Evolutionary conservation across 2,888 invertebrate genomes (phyloP).

Genomic region (Amiota mariae): DNA sequence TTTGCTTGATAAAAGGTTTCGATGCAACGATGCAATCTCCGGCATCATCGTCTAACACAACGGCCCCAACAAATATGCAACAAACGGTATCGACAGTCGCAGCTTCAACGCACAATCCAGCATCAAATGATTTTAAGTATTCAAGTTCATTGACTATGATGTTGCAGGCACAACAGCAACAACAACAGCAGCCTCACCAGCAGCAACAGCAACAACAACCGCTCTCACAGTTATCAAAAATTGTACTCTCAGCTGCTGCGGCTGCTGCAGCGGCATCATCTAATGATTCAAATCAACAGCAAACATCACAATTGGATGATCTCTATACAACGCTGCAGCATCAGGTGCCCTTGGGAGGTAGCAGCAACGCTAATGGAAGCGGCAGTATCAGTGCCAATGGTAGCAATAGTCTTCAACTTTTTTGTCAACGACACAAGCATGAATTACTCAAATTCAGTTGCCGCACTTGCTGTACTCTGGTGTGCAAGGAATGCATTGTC

Average conservation of each 20-base stretch:
- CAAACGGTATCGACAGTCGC: not conserved
- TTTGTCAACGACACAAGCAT: slow-evolving; percentile 91
- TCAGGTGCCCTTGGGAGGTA: slow-evolving; percentile 1
- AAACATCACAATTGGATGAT: slow-evolving; percentile 43
- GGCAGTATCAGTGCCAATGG: not conserved
- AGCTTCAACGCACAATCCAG: slow-evolving; percentile 49
- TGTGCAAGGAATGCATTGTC: slow-evolving; percentile 95
- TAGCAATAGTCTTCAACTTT: slow-evolving; percentile 61
- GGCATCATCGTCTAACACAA: not conserved
- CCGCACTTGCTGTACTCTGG: slow-evolving; percentile 91
- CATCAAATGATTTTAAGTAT: slow-evolving; percentile 66
- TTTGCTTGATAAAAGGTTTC: slow-evolving; percentile 76
- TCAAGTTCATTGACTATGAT: slow-evolving; percentile 70
- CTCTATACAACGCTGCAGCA: slow-evolving; percentile 48
- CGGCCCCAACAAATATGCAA: slow-evolving; percentile 24
- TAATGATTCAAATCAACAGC: slow-evolving; percentile 31
- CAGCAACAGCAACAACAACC: slow-evolving; percentile 54
- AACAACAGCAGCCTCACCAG: slow-evolving; percentile 52
- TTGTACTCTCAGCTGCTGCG: slow-evolving; percentile 61
- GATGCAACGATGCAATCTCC: slow-evolving; percentile 47
- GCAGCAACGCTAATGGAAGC: not conserved
- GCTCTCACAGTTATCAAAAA: slow-evolving; percentile 70
- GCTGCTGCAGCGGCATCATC: slow-evolving; percentile 47
- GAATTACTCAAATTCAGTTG: slow-evolving; percentile 95
- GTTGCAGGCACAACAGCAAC: slow-evolving; percentile 65